phyloP scores from a whole-genome alignment of 2,113 vertebrate species.

The Rallus limicola region DNA sequence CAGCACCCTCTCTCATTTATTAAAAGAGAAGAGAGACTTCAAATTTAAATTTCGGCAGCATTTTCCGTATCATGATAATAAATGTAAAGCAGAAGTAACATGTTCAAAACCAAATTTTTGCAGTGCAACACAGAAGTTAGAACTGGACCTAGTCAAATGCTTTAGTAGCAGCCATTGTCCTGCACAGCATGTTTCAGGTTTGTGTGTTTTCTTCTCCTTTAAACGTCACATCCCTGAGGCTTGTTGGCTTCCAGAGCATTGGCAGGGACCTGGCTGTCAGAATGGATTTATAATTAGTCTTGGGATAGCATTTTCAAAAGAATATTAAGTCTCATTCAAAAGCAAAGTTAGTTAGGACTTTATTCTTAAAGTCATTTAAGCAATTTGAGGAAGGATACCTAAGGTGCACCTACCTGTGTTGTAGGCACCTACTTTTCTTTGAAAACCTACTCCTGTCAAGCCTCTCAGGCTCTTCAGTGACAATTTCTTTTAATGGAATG shows the following conservation, averaged over 20 bases:
- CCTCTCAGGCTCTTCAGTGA: neutral
- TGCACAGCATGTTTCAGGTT: neutral
- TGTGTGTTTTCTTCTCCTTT: neutral
- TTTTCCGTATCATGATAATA: neutral
- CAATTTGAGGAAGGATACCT: neutral
- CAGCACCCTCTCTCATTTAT: neutral
- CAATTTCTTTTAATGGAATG: neutral
- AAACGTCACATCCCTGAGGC: neutral
- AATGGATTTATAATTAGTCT: neutral
- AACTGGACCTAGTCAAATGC: neutral
- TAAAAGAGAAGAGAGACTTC: neutral
- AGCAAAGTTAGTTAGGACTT: neutral
- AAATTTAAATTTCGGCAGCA: neutral
- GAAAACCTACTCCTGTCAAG: neutral
- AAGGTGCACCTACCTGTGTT: neutral
- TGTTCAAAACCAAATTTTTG: neutral
- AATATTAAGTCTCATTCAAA: neutral
- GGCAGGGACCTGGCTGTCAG: neutral
- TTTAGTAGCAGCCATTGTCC: neutral
- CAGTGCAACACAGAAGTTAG: neutral
- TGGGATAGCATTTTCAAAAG: neutral
- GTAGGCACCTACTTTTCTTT: neutral
- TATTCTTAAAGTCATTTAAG: neutral
- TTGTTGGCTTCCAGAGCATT: neutral
- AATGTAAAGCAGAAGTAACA: neutral